Evolutionary conservation across 2,797 vertebrate genomes (phyloP).

Genomic region (Liasis olivaceus): DNA sequence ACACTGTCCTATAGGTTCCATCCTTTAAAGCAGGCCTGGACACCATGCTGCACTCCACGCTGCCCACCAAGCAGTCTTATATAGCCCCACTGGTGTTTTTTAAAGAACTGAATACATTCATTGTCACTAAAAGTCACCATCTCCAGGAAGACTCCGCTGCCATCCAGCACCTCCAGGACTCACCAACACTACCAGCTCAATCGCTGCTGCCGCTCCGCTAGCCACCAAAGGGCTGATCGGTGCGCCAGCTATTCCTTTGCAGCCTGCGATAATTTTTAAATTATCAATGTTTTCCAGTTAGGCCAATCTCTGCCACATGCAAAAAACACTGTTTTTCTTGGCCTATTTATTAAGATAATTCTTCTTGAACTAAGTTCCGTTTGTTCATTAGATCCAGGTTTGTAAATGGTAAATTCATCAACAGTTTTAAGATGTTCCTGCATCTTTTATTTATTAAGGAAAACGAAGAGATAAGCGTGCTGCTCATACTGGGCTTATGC

Average conservation of each 20-base stretch:
- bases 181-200: no score
- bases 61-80: background rate
- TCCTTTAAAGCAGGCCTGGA: background rate
- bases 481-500: background rate
- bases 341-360: background rate
- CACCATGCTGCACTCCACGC: no score
- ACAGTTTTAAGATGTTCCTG: background rate
- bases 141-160: no score
- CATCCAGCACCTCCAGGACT: no score
- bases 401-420: background rate
- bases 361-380: background rate
- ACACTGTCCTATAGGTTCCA: background rate
- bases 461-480: background rate
- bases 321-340: background rate
- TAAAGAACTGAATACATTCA: background rate
- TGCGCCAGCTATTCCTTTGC: no score
- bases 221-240: no score
- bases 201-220: no score
- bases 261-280: no score
- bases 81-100: background rate
- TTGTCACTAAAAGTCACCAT: no score
- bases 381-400: background rate
- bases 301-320: background rate
- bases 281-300: background rate
- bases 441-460: background rate